Base-by-base conservation (phyloP, 2,113 vertebrate species). In the Dromiciops gliroides region DNA sequence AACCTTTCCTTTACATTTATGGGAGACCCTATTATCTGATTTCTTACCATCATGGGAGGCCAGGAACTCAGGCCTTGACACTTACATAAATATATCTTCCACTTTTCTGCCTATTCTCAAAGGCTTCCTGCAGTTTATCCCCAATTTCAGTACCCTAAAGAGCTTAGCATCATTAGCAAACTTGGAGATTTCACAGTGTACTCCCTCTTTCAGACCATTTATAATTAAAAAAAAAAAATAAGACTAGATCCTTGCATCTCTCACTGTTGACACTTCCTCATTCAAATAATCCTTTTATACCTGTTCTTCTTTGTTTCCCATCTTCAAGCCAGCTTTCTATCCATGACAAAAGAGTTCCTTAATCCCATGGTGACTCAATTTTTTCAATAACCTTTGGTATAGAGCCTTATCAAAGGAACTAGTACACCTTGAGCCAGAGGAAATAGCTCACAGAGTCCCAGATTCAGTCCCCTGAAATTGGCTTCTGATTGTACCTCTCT, bases 81-180 rank as follows among this genome's bases (percentile, higher is more conserved):
- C 90, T 31, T 93, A 94, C 0, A 53, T 51, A 56, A 83, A 97
- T 50, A 83, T 50, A 92, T 94, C 51, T 51, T 56, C 50, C 51
- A 95, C 94, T 93, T 94, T 47, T 96, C 96, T 92, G 88, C 94
- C 94, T 50, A 97, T 92, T 96, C 48, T 51, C 37, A 0, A 50
- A 24, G 88, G 94, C 91, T 92, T 94, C 95, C 95, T 52, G 49
- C 48, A n/a, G 95, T n/a, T 91, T 96, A 90, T 92, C 51, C 89
- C 93, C 89, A 95, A 90, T 94, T 96, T 75, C 67, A 50, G 89
- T 75, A 94, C 94, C 89, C 89, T 92, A 25, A 89, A 92, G 95
- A 48, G 56, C 67, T 94, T 92, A 90, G 83, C n/a, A 94, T 95
- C 88, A 91, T 93, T 91, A 94, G 60, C 51, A 89, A 60, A 16